Evolutionary conservation across 2,113 vertebrate genomes (phyloP), one percentile per base, ranked within the genome.

Genomic region (Eclectus roratus): DNA sequence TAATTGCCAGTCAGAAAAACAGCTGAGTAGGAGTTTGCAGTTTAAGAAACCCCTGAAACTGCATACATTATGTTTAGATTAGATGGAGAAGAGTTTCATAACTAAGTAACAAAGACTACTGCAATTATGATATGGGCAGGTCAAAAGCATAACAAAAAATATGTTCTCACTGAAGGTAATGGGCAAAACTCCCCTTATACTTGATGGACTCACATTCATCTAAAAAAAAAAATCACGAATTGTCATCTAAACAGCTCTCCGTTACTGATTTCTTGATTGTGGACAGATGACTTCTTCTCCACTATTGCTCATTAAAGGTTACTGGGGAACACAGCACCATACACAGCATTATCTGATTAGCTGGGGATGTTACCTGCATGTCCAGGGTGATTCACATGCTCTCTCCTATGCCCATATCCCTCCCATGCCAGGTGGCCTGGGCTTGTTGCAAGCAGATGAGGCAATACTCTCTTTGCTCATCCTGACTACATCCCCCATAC

Each of bases 21-120:
- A 96, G 88, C 83, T 86, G 93, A 96, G 96, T 93, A 96, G 93
- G 93, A 95, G 96, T 96, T 84, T 7, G 28, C 91, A 61, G 92
- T 92, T 93, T 95, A 92, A 97, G 92, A 96, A 96, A 96, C 91
- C 94, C 92, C 90, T 91, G 94, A 96, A 96, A 90, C 95, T 95
- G 94, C 94, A 96, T 96, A 96, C 66, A 88, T 96, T 96, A 96
- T 92, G 91, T 93, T 86, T 92, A 89, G 94, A 94, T 95, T 80
- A 97, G 88, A 89, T 88, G 93, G 64, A 91, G 71, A 27, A 81
- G 88, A 86, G 93, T 96, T 94, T 96, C 96, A 63, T 93, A 96
- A 97, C 93, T 66, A 80, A 76, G 27, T 91, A 85, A 85, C 84
- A 94, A 85, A 91, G 85, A 71, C 55, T 88, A 35, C 82, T 88